Conservation (phyloP, 2,113 vertebrate genomes). For the Cebus imitator region DNA sequence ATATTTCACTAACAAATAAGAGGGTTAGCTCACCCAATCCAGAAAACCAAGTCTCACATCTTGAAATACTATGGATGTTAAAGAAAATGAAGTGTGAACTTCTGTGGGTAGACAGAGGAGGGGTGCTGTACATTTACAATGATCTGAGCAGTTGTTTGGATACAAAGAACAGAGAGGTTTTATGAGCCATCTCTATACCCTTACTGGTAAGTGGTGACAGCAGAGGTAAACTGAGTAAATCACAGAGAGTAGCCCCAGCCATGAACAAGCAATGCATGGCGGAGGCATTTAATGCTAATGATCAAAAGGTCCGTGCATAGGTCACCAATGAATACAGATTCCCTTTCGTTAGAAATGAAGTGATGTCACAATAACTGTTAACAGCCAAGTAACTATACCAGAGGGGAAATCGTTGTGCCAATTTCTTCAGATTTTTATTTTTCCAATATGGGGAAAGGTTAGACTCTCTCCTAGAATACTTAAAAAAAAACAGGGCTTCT, state of each 20-base stretch:
- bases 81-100: slow-evolving; percentile 60
- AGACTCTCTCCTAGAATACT: neutral
- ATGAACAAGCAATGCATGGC: neutral
- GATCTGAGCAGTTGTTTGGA: slow-evolving; percentile 37
- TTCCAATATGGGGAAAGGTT: neutral
- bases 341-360: neutral
- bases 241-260: neutral
- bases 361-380: neutral
- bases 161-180: slow-evolving; percentile 63
- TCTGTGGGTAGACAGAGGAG: neutral
- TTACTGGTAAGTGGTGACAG: neutral
- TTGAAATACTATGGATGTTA: slow-evolving; percentile 43
- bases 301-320: neutral
- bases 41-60: slow-evolving; percentile 31
- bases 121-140: neutral
- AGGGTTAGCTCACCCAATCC: neutral
- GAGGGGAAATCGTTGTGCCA: neutral
- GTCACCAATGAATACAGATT: neutral
- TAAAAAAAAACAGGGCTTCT: neutral
- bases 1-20: slow-evolving; percentile 37
- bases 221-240: slow-evolving; percentile 30
- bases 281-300: neutral
- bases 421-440: slow-evolving; percentile 29
- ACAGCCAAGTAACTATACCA: neutral
- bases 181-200: slow-evolving; percentile 28